phyloP scores from a whole-genome alignment of 2,888 invertebrate genomes.

The Meteorus cinctellus region DNA sequence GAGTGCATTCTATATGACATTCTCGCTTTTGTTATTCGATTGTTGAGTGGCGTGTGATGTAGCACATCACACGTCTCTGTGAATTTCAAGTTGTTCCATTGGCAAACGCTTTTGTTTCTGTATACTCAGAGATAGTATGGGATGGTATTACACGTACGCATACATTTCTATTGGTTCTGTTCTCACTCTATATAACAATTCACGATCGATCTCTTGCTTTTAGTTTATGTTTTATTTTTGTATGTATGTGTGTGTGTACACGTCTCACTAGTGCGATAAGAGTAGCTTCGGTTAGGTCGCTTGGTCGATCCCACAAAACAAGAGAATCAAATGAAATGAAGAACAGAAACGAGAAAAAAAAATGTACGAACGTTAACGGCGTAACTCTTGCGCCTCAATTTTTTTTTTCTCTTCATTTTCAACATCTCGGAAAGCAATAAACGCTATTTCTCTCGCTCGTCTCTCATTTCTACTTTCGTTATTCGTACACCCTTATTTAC shows the following conservation, averaged over 20 bases:
- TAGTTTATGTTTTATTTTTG: neutral
- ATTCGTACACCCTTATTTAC: too few species aligned
- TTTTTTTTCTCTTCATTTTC: neutral
- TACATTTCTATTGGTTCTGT: too few species aligned
- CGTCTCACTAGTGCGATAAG: constrained; percentile 41
- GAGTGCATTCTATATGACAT: neutral
- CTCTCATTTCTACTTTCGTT: constrained; percentile 8
- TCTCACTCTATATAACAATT: neutral
- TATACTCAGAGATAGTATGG: neutral
- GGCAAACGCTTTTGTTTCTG: neutral
- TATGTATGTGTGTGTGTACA: neutral
- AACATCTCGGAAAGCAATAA: constrained; percentile 16
- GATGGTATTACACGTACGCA: neutral
- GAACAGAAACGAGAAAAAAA: neutral
- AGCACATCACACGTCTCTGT: neutral
- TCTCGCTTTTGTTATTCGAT: neutral
- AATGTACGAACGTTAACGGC: constrained; percentile 4
- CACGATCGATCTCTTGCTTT: neutral
- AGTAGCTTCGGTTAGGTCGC: neutral
- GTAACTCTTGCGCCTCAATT: neutral
- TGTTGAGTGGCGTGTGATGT: neutral
- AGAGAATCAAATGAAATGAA: neutral
- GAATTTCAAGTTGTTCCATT: neutral
- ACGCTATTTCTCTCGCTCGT: constrained; percentile 25
- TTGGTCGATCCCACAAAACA: neutral